phyloP scores from a whole-genome alignment of 2,888 invertebrate genomes.

The Plutella xylostella region DNA sequence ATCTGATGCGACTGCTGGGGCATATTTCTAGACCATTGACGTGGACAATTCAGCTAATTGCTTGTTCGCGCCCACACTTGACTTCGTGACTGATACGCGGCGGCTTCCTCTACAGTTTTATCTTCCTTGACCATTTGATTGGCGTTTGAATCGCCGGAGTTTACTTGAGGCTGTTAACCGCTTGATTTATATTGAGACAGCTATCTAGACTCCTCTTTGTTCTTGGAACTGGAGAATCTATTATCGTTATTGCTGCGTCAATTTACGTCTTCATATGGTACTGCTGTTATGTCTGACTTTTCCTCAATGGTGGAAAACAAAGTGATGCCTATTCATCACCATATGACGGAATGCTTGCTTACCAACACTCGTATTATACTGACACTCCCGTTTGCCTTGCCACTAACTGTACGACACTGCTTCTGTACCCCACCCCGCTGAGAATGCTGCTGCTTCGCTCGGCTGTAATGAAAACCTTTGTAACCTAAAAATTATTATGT shows the following conservation, averaged over 20 bases:
- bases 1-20: constrained; percentile 28
- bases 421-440: constrained; percentile 55
- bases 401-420: constrained; percentile 66
- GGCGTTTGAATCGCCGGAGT: neutral
- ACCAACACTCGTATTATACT: constrained; percentile 41
- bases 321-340: no score
- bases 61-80: constrained; percentile 39
- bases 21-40: constrained; percentile 42
- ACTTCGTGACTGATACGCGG: constrained; percentile 33
- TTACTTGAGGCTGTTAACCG: neutral
- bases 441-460: constrained; percentile 68
- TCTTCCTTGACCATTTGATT: constrained; percentile 27
- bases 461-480: constrained; percentile 28
- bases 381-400: constrained; percentile 60
- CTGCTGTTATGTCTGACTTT: neutral
- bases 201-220: constrained; percentile 22
- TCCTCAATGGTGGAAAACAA: no score
- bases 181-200: constrained; percentile 23
- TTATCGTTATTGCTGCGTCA: neutral
- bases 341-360: constrained; percentile 50
- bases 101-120: constrained; percentile 32
- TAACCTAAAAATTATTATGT: neutral
- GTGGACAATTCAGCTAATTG: constrained; percentile 41
- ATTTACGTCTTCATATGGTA: neutral
- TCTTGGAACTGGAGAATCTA: constrained; percentile 10